Percentiles rank a stretch among this genome's conserved stretches.
Evolutionary conservation across 2,113 vertebrate species (phyloP).

Genomic region (Bos javanicus): DNA sequence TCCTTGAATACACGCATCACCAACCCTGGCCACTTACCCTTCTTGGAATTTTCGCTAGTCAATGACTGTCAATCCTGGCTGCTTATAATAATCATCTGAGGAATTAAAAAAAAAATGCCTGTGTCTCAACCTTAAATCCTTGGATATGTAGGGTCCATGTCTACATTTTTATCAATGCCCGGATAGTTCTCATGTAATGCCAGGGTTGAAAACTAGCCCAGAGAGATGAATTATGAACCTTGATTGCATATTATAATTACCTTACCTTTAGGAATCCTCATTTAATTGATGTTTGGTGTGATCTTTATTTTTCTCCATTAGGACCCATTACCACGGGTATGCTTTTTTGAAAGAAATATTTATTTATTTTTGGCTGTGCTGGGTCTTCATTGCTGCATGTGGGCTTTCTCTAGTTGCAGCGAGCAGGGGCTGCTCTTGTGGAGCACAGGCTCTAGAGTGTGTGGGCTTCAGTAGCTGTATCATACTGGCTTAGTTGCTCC

Average conservation of each 20-base stretch:
- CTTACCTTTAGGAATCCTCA: background rate
- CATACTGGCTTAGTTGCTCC: background rate
- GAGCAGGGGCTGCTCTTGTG: background rate
- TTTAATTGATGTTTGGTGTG: background rate
- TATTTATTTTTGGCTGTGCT: background rate
- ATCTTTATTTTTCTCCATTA: background rate
- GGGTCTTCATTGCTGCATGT: background rate
- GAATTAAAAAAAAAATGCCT: background rate
- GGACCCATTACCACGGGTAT: rapidly evolving
- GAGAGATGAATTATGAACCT: background rate
- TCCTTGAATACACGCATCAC: background rate
- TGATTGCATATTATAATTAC: background rate
- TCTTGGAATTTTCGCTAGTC: background rate
- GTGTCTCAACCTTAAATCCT: background rate
- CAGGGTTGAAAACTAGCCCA: background rate
- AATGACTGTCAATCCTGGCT: background rate
- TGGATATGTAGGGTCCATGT: background rate
- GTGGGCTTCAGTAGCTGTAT: background rate
- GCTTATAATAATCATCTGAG: background rate
- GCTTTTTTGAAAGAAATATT: background rate
- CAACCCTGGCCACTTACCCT: background rate
- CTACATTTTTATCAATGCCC: background rate
- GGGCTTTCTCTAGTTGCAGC: background rate
- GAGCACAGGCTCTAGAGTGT: background rate
- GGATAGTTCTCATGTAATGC: background rate